Percentiles rank a stretch among this genome's conserved stretches.
Evolutionary conservation across 2,888 invertebrate species (phyloP).

Genomic region (Amblyteles armatorius): DNA sequence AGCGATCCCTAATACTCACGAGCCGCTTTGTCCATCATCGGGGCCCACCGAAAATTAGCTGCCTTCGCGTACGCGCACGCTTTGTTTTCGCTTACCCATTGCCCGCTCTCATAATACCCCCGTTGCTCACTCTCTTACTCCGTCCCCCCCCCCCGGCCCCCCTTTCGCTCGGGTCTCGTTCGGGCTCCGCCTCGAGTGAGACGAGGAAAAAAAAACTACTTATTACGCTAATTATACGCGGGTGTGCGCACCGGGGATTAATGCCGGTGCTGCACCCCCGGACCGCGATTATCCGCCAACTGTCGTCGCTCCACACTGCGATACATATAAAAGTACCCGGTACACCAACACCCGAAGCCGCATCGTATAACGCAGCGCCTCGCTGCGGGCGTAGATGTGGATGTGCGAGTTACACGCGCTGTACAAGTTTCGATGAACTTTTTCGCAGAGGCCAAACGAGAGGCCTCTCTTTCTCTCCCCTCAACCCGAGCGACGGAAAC

Average conservation of each 20-base stretch:
- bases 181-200: conserved; percentile 75
- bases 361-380: not conserved
- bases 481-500: conserved; percentile 26
- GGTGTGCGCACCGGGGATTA: conserved; percentile 71
- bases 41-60: conserved; percentile 81
- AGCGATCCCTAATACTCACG: conserved; percentile 68
- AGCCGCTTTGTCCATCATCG: conserved; percentile 76
- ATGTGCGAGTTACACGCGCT: conserved; percentile 17
- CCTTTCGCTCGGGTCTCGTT: conserved; percentile 30
- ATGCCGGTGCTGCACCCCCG: conserved; percentile 67
- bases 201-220: conserved; percentile 78
- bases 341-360: not conserved
- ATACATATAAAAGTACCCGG: not conserved
- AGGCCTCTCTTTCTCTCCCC: conserved; percentile 11
- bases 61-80: conserved; percentile 77
- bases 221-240: conserved; percentile 84
- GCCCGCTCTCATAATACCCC: conserved; percentile 56
- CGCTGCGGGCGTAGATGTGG: not conserved
- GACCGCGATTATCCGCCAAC: conserved; percentile 80
- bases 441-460: conserved; percentile 54
- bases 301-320: conserved; percentile 73
- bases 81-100: conserved; percentile 81
- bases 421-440: conserved; percentile 53
- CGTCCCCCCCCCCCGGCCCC: not conserved
- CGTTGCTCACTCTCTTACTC: conserved; percentile 43